phyloP scores from a whole-genome alignment of 2,797 vertebrate genomes.

The Steatocranus sp. region DNA sequence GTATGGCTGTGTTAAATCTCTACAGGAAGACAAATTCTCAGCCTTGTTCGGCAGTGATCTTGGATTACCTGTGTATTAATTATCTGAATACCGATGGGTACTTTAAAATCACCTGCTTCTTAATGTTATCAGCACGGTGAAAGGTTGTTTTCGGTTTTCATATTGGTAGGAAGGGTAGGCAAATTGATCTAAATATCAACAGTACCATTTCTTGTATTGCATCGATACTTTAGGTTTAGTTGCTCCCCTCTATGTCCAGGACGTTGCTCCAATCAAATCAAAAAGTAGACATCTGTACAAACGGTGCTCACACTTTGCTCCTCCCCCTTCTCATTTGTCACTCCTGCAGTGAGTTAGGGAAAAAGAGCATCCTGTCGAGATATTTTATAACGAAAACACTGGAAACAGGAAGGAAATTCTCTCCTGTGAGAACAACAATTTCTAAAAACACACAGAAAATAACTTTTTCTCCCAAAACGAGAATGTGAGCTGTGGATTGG shows the following conservation, averaged over 20 bases:
- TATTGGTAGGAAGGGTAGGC: background rate
- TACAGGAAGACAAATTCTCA: background rate
- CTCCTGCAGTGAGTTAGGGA: background rate
- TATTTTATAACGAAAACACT: background rate
- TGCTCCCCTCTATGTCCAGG: background rate
- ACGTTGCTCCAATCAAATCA: background rate
- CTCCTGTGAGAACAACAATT: background rate
- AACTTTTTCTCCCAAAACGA: background rate
- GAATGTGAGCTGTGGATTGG: background rate
- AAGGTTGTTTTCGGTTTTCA: background rate
- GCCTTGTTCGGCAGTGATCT: background rate
- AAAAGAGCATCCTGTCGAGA: background rate
- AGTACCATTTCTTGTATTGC: background rate
- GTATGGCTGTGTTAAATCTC: background rate
- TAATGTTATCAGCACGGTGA: background rate
- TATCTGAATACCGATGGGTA: background rate
- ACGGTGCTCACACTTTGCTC: background rate
- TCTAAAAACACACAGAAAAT: background rate
- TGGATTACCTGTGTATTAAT: background rate
- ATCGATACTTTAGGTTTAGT: background rate
- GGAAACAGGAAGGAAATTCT: background rate
- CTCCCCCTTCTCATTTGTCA: background rate
- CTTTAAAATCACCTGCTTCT: background rate
- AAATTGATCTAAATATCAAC: background rate
- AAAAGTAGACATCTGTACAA: background rate